A percentile compares a stretch with the other conserved stretches of the same genome.
phyloP scores from a whole-genome alignment of 2,888 invertebrate genomes.

The Mellilla xanthometata region DNA sequence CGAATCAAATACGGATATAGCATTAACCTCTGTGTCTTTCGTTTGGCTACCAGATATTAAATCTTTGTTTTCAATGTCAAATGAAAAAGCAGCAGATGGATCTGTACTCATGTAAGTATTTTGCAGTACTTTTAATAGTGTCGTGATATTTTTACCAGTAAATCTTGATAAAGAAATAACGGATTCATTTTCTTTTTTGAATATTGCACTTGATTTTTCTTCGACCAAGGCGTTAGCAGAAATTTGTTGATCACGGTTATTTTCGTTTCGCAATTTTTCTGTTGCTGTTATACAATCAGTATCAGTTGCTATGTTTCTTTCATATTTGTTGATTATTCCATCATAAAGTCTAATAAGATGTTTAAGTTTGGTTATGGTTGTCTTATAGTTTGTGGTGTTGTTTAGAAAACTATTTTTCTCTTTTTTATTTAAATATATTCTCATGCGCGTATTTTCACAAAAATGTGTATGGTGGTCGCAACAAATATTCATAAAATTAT shows the following conservation, averaged over 20 bases:
- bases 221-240: no score
- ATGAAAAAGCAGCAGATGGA: background rate
- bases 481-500: slow-evolving; percentile 48
- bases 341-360: slow-evolving; percentile 45
- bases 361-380: slow-evolving; percentile 48
- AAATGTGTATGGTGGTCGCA: slow-evolving; percentile 36
- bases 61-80: background rate
- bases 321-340: slow-evolving; percentile 28
- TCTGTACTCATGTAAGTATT: background rate
- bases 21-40: slow-evolving; percentile 1
- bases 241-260: no score
- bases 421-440: background rate
- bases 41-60: slow-evolving; percentile 12
- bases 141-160: background rate
- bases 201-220: no score
- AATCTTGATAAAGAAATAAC: background rate
- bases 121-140: background rate
- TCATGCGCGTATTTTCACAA: slow-evolving; percentile 30
- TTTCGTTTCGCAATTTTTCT: no score
- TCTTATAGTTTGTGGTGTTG: slow-evolving; percentile 31
- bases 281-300: slow-evolving; percentile 13
- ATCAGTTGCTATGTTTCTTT: slow-evolving; percentile 10
- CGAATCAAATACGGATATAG: slow-evolving; percentile 7
- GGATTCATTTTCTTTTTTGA: no score
- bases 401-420: background rate